Conservation (phyloP, 1,140 invertebrate species). For the Apis cerana region DNA sequence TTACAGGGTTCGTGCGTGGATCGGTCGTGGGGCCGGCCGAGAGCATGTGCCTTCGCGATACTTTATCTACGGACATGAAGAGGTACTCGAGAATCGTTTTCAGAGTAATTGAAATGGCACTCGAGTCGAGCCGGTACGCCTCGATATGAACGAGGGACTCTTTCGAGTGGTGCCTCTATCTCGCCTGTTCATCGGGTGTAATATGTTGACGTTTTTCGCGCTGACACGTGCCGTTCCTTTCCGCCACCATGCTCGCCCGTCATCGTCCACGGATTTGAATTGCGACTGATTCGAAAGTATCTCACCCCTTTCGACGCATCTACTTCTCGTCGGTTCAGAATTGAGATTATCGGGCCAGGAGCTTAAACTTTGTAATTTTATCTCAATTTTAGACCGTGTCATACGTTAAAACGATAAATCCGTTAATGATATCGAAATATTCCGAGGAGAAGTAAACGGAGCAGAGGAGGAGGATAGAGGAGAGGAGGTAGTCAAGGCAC, state of each 20-base stretch:
- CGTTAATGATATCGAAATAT: no score
- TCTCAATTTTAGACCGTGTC: no score
- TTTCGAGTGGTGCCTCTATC: constrained; percentile 32
- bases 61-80: constrained; percentile 62
- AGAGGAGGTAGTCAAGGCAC: background rate
- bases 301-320: background rate
- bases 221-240: constrained; percentile 31
- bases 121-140: constrained; percentile 46
- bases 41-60: constrained; percentile 60
- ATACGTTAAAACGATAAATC: no score
- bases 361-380: no score
- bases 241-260: no score
- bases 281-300: background rate
- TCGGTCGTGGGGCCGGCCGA: constrained; percentile 13
- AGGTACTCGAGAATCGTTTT: constrained; percentile 64
- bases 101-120: constrained; percentile 65
- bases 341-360: no score
- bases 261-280: background rate
- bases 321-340: background rate
- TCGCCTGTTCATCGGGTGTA: constrained; percentile 8
- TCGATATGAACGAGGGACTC: constrained; percentile 55
- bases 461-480: no score
- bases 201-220: constrained; percentile 44
- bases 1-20: constrained; percentile 42
- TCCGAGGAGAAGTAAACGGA: no score